Conservation (phyloP, 2,888 invertebrate species). For the Prosapia bicincta region DNA sequence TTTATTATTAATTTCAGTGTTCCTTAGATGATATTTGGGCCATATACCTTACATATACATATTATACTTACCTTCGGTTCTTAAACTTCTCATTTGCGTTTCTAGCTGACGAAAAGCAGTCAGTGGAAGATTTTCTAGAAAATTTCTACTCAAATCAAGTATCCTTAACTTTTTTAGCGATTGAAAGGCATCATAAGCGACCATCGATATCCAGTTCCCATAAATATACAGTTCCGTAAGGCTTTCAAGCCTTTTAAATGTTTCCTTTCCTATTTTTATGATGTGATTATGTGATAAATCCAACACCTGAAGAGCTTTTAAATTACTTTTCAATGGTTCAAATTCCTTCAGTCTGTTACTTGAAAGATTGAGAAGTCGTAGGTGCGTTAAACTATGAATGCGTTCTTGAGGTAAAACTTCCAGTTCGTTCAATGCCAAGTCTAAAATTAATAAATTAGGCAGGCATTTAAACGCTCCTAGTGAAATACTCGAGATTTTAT, state of each 20-base stretch:
- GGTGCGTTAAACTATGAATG: constrained; percentile 68
- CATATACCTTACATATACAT: too few species aligned
- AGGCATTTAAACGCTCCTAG: constrained; percentile 79
- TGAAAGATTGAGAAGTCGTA: constrained; percentile 74
- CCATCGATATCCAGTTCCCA: constrained; percentile 77
- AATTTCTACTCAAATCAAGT: constrained; percentile 77
- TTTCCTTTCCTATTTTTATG: constrained; percentile 67
- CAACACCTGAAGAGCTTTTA: constrained; percentile 70
- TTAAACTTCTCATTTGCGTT: constrained; percentile 8
- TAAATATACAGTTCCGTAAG: constrained; percentile 72
- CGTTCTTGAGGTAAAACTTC: constrained; percentile 79
- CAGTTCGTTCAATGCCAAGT: constrained; percentile 77
- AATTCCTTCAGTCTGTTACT: constrained; percentile 76
- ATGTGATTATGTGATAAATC: constrained; percentile 82
- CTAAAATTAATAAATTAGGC: constrained; percentile 71
- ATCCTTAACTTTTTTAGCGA: constrained; percentile 68
- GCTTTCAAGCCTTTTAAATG: constrained; percentile 71
- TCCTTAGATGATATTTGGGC: too few species aligned
- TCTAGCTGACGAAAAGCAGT: constrained; percentile 13
- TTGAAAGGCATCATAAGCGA: constrained; percentile 70
- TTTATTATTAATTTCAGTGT: too few species aligned
- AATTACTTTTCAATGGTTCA: constrained; percentile 73
- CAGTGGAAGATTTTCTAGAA: constrained; percentile 68
- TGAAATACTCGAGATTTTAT: constrained; percentile 71
- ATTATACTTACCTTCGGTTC: constrained; percentile 17